These are phyloP conservation scores for Platichthys flesus DNA, from an alignment of 2,113 vertebrate genomes.

Conservation along the genomic window DNA sequence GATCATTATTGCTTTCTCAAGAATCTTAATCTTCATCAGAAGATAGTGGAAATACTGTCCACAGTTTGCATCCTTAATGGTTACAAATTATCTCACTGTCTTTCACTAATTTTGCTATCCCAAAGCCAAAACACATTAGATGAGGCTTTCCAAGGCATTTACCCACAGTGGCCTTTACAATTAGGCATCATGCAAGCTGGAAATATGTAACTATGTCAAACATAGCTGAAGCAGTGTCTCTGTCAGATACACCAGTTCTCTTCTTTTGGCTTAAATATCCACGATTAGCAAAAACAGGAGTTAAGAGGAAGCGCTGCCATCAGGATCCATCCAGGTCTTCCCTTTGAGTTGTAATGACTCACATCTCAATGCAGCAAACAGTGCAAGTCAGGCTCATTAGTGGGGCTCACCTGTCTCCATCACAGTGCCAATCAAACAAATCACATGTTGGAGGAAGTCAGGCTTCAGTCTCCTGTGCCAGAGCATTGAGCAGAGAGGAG, in stretches of 20 bases:
- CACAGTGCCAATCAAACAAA: slow-evolving; percentile 41
- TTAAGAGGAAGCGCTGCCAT: slow-evolving; percentile 26
- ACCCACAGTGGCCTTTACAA: background rate
- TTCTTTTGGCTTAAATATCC: background rate
- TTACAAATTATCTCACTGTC: slow-evolving; percentile 27
- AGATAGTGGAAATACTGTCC: background rate
- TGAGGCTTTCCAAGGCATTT: background rate
- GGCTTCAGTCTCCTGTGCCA: slow-evolving; percentile 24
- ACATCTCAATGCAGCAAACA: slow-evolving; percentile 37
- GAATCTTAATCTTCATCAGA: slow-evolving; percentile 57
- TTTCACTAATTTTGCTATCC: background rate
- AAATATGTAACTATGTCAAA: background rate
- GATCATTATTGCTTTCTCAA: slow-evolving; percentile 58
- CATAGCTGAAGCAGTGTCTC: background rate
- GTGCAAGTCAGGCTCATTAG: slow-evolving; percentile 59
- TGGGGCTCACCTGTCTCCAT: slow-evolving; percentile 64
- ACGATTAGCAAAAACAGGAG: slow-evolving; percentile 6
- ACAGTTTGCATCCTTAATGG: slow-evolving; percentile 9
- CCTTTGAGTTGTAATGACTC: slow-evolving; percentile 33
- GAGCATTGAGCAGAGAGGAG: slow-evolving; percentile 1
- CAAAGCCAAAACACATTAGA: slow-evolving; percentile 12
- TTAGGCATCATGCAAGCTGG: slow-evolving; percentile 1
- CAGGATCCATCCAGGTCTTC: slow-evolving; percentile 20
- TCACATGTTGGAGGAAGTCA: slow-evolving; percentile 20
- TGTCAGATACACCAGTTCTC: background rate